Evolutionary conservation across 1,140 invertebrate genomes (phyloP).

Genomic region (Stegodyphus mimosarum): DNA sequence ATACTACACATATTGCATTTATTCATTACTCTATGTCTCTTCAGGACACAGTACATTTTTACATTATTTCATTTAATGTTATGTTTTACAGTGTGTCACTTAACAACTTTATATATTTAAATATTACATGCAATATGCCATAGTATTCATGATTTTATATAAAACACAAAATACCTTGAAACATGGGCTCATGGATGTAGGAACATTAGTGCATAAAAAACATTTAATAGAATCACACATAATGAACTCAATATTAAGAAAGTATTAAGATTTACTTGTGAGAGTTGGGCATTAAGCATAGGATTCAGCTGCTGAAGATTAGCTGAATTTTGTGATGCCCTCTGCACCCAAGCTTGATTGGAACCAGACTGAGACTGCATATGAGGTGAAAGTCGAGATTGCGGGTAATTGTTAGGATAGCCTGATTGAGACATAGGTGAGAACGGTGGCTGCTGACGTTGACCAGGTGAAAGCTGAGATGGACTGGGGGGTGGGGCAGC

Average conservation of each 20-base stretch:
- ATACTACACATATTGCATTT: too few relatives aligned
- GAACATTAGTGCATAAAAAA: too few relatives aligned
- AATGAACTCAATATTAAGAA: background rate
- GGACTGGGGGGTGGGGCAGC: slow-evolving; percentile 25
- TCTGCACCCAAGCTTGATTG: slow-evolving; percentile 35
- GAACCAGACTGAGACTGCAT: slow-evolving; percentile 25
- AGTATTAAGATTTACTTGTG: slow-evolving; percentile 64
- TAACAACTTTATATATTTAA: too few relatives aligned
- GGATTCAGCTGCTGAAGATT: slow-evolving; percentile 77
- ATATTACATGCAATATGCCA: too few relatives aligned
- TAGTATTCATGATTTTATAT: too few relatives aligned
- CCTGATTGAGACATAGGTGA: slow-evolving; percentile 27
- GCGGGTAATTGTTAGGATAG: slow-evolving; percentile 39
- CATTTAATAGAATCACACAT: background rate
- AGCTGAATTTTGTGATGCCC: slow-evolving; percentile 53
- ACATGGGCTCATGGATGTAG: too few relatives aligned
- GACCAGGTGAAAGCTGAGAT: slow-evolving; percentile 64
- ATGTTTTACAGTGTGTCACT: too few relatives aligned
- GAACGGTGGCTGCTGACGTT: slow-evolving; percentile 64
- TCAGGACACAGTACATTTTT: too few relatives aligned
- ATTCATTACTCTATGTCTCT: too few relatives aligned
- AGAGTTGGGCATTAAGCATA: slow-evolving; percentile 82
- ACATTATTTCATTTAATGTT: too few relatives aligned
- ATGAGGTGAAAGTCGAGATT: slow-evolving; percentile 27
- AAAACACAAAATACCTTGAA: too few relatives aligned